phyloP scores from a whole-genome alignment of 1,140 invertebrate species.

The Aphelinus atriplicis region DNA sequence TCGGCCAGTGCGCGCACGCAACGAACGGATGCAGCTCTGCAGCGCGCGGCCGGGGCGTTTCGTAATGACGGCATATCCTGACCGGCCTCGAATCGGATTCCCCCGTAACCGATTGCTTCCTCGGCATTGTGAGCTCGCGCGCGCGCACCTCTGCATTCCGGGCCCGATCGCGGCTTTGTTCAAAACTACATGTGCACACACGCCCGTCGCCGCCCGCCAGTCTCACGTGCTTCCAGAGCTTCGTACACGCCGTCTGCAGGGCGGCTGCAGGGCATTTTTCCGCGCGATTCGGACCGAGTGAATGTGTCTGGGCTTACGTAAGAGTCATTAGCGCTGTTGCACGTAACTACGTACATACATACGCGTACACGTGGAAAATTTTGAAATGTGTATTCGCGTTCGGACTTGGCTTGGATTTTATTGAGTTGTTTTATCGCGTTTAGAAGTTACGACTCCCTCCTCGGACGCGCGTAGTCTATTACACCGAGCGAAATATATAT shows the following conservation, averaged over 20 bases:
- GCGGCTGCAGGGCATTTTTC: neutral
- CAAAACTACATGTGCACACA: neutral
- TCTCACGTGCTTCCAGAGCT: too few relatives aligned
- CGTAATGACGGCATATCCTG: conserved; percentile 34
- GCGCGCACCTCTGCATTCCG: neutral
- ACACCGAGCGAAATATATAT: too few relatives aligned
- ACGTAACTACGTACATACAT: too few relatives aligned
- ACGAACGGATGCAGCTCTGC: conserved; percentile 32
- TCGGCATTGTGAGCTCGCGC: conserved; percentile 34
- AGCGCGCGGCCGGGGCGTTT: conserved; percentile 3
- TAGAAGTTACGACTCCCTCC: too few relatives aligned
- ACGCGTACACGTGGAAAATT: too few relatives aligned
- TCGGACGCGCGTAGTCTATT: too few relatives aligned
- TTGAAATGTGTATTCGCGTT: too few relatives aligned
- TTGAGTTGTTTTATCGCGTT: too few relatives aligned
- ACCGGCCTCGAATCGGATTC: conserved; percentile 28
- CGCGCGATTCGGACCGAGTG: neutral
- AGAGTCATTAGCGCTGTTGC: too few relatives aligned
- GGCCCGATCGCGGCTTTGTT: conserved; percentile 13
- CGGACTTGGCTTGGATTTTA: too few relatives aligned
- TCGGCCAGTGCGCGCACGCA: too few relatives aligned
- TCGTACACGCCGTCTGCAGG: too few relatives aligned
- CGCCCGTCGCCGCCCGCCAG: conserved; percentile 6
- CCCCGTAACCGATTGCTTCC: conserved; percentile 41
- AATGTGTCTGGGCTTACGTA: neutral